Conservation (phyloP, 2,797 vertebrate genomes). For the Acrossocheilus fasciatus region DNA sequence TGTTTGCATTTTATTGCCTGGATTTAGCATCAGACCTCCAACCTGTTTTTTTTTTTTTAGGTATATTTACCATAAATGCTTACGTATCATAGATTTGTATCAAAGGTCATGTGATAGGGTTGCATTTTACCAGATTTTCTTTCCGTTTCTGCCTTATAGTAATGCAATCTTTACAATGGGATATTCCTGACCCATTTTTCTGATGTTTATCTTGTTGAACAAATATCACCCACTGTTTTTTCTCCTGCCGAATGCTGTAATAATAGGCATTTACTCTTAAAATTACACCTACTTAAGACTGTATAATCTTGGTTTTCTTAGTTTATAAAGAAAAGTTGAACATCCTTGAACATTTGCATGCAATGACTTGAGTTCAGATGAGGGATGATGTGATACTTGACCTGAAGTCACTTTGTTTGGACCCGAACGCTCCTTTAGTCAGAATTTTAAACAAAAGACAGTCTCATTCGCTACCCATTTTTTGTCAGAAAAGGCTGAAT, state of each 20-base stretch:
- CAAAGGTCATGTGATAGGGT: neutral
- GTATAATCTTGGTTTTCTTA: neutral
- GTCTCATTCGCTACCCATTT: neutral
- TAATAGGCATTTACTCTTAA: neutral
- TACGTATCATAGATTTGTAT: neutral
- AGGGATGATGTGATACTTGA: constrained; percentile 37
- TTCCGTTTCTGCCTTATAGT: neutral
- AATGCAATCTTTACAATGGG: neutral
- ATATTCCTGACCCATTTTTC: neutral
- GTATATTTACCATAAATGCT: neutral
- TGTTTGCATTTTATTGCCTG: neutral
- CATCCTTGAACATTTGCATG: neutral
- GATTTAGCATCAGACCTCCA: neutral
- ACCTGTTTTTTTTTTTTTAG: neutral
- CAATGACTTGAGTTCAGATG: constrained; percentile 52
- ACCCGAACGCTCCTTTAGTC: neutral
- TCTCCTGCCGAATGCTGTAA: neutral
- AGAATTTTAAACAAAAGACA: neutral
- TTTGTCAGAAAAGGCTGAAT: neutral
- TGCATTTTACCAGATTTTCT: neutral
- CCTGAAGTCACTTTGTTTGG: neutral
- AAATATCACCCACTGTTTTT: neutral
- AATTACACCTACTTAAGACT: neutral
- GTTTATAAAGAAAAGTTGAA: constrained; percentile 4
- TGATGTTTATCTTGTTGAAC: neutral